phyloP scores from a whole-genome alignment of 2,113 vertebrate species.

The Corvus cornix region DNA sequence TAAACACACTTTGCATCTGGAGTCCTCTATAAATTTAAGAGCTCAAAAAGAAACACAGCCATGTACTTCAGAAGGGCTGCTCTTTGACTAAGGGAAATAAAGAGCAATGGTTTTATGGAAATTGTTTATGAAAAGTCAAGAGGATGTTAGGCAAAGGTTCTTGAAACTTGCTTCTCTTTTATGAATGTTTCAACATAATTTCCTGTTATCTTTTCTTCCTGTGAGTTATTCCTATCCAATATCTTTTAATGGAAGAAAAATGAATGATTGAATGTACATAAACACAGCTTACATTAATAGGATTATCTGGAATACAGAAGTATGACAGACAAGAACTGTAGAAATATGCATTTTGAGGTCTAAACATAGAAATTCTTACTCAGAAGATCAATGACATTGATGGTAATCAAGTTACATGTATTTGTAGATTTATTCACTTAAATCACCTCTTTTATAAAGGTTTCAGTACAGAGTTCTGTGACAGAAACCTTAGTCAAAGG shows the following conservation, averaged over 20 bases:
- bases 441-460: not conserved
- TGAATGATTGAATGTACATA: accelerated
- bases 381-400: not conserved
- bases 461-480: not conserved
- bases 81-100: not conserved
- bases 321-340: not conserved
- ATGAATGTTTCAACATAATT: not conserved
- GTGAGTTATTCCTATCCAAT: not conserved
- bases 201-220: not conserved
- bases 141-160: not conserved
- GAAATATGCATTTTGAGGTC: not conserved
- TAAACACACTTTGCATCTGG: not conserved
- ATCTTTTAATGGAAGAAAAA: not conserved
- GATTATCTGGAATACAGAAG: not conserved
- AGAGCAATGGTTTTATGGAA: not conserved
- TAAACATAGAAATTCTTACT: not conserved
- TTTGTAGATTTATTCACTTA: not conserved
- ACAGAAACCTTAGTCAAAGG: not conserved
- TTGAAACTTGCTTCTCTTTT: not conserved
- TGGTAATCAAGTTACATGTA: not conserved
- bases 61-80: not conserved
- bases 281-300: not conserved
- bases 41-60: not conserved
- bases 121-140: not conserved
- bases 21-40: not conserved